Evolutionary conservation across 2,888 invertebrate species (phyloP).

Genomic region (Clusia tigrina): DNA sequence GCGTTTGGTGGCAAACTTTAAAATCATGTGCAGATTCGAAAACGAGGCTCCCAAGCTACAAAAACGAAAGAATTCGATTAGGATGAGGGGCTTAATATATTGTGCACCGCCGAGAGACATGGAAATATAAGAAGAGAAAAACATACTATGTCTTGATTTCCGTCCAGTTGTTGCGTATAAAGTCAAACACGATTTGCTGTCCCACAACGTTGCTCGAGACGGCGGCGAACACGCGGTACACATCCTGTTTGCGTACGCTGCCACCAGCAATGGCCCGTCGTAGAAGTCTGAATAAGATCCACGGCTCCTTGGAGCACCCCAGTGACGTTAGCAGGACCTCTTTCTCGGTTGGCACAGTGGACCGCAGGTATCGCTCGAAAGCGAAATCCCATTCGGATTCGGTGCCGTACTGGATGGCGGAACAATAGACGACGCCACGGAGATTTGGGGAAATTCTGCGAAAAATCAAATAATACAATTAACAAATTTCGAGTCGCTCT

Average conservation of each 20-base stretch:
- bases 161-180: slow-evolving; percentile 79
- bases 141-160: slow-evolving; percentile 77
- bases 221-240: slow-evolving; percentile 77
- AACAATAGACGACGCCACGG: slow-evolving; percentile 85
- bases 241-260: slow-evolving; percentile 85
- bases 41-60: slow-evolving; percentile 77
- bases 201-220: slow-evolving; percentile 81
- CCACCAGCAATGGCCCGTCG: slow-evolving; percentile 77
- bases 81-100: neutral
- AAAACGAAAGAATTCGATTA: neutral
- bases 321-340: slow-evolving; percentile 78
- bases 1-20: slow-evolving; percentile 76
- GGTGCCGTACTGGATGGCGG: slow-evolving; percentile 83
- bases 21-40: slow-evolving; percentile 74
- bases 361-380: slow-evolving; percentile 78
- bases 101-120: neutral
- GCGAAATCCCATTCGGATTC: slow-evolving; percentile 89
- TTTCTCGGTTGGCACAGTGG: slow-evolving; percentile 83
- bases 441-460: slow-evolving; percentile 83
- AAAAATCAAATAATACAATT: slow-evolving; percentile 12
- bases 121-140: neutral
- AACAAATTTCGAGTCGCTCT: neutral
- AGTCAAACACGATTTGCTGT: slow-evolving; percentile 82
- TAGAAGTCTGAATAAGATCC: slow-evolving; percentile 77
- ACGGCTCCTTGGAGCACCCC: slow-evolving; percentile 83